Percentiles rank a stretch among this genome's conserved stretches.
Evolutionary conservation across 2,797 vertebrate genomes (phyloP).

Genomic region (Hypotaenidia philippensis): DNA sequence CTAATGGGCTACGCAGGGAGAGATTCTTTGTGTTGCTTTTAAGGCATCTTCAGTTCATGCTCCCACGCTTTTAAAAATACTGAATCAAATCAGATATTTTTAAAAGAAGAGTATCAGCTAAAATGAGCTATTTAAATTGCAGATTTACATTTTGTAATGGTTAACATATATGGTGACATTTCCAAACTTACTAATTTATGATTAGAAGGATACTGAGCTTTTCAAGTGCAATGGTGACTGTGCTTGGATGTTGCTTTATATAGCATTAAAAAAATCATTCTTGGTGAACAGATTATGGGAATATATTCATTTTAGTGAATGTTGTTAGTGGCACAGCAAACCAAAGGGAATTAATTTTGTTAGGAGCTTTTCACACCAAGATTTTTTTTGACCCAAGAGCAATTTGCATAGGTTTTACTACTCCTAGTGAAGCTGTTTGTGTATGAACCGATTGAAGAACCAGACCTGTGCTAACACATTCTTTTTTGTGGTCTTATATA

Average conservation of each 20-base stretch:
- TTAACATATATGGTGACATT: slow-evolving; percentile 38
- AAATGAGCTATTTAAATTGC: neutral
- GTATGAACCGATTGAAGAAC: neutral
- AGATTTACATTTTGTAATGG: slow-evolving; percentile 16
- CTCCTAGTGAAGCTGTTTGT: neutral
- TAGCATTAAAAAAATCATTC: neutral
- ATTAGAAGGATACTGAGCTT: slow-evolving; percentile 25
- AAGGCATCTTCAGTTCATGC: neutral
- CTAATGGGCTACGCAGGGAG: neutral
- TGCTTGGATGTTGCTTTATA: slow-evolving; percentile 11
- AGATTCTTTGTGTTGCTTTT: neutral
- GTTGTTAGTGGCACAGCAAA: slow-evolving; percentile 12
- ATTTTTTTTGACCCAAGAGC: neutral
- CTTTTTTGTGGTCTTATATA: neutral
- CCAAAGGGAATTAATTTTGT: slow-evolving; percentile 20
- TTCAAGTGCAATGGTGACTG: neutral
- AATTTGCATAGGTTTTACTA: neutral
- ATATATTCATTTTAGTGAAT: slow-evolving; percentile 15
- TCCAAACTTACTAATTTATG: slow-evolving; percentile 36
- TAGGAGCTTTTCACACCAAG: neutral
- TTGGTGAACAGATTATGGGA: neutral
- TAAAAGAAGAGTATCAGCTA: neutral
- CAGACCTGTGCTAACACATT: neutral
- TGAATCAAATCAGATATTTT: slow-evolving; percentile 40
- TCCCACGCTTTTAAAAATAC: slow-evolving; percentile 49